phyloP scores from a whole-genome alignment of 2,797 vertebrate species.

The Lepilemur septentrionalis region DNA sequence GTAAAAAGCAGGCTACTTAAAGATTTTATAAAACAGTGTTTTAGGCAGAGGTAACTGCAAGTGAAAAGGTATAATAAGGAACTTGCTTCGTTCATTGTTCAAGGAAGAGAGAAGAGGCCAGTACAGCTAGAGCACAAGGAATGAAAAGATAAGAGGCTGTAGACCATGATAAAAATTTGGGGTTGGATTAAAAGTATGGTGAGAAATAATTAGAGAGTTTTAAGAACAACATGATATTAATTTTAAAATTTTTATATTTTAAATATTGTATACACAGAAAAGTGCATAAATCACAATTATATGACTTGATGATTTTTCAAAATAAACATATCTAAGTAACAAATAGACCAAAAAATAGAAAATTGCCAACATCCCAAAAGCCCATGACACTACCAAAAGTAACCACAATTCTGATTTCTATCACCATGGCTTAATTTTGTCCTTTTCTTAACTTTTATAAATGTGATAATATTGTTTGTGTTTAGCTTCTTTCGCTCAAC shows the following conservation, averaged over 20 bases:
- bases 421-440: not conserved
- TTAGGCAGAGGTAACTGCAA: not conserved
- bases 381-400: not conserved
- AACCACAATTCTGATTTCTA: not conserved
- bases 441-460: not conserved
- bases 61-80: conserved; percentile 3
- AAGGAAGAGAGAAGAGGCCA: not conserved
- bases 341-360: not conserved
- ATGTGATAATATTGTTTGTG: not conserved
- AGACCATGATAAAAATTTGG: not conserved
- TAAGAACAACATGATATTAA: conserved; percentile 13
- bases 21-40: not conserved
- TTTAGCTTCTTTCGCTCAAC: not conserved
- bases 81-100: not conserved
- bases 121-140: not conserved
- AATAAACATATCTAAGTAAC: not conserved
- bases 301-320: not conserved
- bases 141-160: not conserved
- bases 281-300: not conserved
- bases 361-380: not conserved
- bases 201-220: not conserved
- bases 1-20: conserved; percentile 15
- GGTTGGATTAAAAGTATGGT: not conserved
- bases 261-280: not conserved
- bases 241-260: not conserved